Conservation (phyloP, 2,113 vertebrate genomes). For the Scortum barcoo region DNA sequence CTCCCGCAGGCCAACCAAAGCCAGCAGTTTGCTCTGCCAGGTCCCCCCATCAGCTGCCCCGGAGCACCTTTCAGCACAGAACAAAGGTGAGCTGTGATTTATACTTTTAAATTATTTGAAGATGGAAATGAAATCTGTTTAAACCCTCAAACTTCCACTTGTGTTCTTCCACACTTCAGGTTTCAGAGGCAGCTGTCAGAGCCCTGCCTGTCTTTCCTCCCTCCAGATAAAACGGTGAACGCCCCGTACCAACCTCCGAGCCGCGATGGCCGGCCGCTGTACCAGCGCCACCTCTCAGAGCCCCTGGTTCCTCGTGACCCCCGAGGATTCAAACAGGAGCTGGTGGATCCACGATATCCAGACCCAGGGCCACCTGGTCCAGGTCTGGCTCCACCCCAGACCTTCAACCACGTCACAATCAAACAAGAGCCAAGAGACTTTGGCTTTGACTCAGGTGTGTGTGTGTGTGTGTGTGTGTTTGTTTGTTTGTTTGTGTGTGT, state of each 20-base stretch:
- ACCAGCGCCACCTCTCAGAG: constrained; percentile 93
- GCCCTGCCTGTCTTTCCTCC: constrained; percentile 83
- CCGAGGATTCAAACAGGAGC: constrained; percentile 93
- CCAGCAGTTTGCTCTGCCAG: constrained; percentile 89
- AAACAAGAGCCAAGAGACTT: constrained; percentile 96
- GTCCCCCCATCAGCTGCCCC: constrained; percentile 85
- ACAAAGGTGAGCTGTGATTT: constrained; percentile 85
- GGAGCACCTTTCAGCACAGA: constrained; percentile 88
- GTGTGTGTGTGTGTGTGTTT: constrained; percentile 72
- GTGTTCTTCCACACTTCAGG: constrained; percentile 70
- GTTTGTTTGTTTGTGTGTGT: constrained; percentile 85
- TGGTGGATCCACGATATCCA: constrained; percentile 88
- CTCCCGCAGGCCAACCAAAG: constrained; percentile 72
- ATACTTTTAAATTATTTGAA: background rate
- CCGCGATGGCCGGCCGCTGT: constrained; percentile 85
- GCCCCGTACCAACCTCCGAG: constrained; percentile 83
- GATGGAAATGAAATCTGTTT: rapidly evolving
- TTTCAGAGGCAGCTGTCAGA: constrained; percentile 94
- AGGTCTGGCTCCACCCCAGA: constrained; percentile 61
- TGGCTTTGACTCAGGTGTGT: constrained; percentile 91
- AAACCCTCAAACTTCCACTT: background rate
- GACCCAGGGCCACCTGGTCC: constrained; percentile 82
- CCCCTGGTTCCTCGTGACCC: constrained; percentile 85
- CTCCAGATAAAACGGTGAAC: constrained; percentile 66
- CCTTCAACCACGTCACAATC: constrained; percentile 89